Base-by-base conservation (phyloP, 1,140 invertebrate genomes). In the Nixonia krombeini region DNA sequence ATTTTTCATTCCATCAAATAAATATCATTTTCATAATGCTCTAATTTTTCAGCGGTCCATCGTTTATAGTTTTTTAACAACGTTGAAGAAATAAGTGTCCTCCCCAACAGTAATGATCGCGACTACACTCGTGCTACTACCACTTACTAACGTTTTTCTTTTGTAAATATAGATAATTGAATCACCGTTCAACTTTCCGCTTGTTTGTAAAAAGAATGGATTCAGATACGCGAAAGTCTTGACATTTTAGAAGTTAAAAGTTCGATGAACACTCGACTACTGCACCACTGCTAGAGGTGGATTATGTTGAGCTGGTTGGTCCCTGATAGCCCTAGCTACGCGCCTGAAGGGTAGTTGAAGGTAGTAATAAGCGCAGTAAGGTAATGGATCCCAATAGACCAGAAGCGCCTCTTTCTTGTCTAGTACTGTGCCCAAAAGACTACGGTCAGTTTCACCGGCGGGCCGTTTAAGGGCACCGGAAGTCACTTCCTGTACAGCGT, bases 341-440 rank as follows among this genome's bases (percentile, higher is more conserved):
- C 89, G 87, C 50, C 85, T 83, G 25, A 93, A 88, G 0, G 92
- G 91, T 57, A 91, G 78, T 69, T 93, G 90, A 50, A 93, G 88
- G 73, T 93, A 92, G 81, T 93, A 94, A 72, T 93, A 93, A 1
- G 91, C 92, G 69, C 91, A 93, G 72, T 93, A 94, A 0, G 93
- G 93, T 46, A 94, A 70, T 0, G 92, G 93, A 72, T 94, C 93
- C 92, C 92, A 94, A 66, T 90, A 92, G 0, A 90, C 87, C 70
- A 94, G 94, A 0, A 94, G 80, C 0, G 91, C 91, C 73, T 94
- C 91, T 5, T 91, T 86, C 86, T 47, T 87, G 78, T 83, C 73
- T 37, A 93, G 72, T 2, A 92, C 89, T 0, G 89, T 90, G 2
- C 89, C 88, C 26, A 91, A 78, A 12, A 91, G 78, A 67, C 87